A percentile compares a stretch with the other conserved stretches of the same genome.
Evolutionary conservation across 2,113 vertebrate genomes (phyloP).

Genomic region (Theristicus caerulescens): DNA sequence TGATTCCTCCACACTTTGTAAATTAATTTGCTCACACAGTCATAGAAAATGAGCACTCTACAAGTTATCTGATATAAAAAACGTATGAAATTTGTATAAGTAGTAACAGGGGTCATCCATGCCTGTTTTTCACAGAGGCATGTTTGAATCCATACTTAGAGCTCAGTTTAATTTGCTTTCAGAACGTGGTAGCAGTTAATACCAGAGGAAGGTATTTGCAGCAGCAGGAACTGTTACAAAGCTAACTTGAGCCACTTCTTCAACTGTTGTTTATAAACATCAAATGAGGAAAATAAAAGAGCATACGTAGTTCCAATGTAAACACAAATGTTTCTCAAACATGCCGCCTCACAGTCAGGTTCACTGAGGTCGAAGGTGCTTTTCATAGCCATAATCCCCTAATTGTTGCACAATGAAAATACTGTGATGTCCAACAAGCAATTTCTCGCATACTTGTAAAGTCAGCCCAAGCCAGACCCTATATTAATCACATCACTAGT

Average conservation of each 20-base stretch:
- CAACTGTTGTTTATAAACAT: not conserved
- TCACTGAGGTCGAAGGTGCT: not conserved
- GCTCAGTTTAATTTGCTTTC: not conserved
- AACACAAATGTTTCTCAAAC: not conserved
- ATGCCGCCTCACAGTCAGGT: not conserved
- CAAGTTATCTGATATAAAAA: not conserved
- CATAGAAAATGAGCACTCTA: not conserved
- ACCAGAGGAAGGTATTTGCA: not conserved
- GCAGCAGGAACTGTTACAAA: not conserved
- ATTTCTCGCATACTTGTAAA: conserved; percentile 8
- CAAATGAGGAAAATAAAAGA: not conserved
- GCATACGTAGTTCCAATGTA: not conserved
- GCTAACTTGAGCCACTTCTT: not conserved
- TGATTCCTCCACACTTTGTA: not conserved
- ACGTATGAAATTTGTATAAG: not conserved
- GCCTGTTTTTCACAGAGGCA: not conserved
- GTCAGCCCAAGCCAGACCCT: not conserved
- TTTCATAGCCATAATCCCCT: not conserved
- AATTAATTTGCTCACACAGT: not conserved
- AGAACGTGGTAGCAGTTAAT: not conserved
- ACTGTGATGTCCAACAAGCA: not conserved
- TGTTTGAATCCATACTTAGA: not conserved
- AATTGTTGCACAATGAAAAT: not conserved
- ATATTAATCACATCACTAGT: not conserved
- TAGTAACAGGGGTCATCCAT: not conserved